Base-by-base conservation (phyloP, 1,140 invertebrate genomes). In the Mercenaria mercenaria region DNA sequence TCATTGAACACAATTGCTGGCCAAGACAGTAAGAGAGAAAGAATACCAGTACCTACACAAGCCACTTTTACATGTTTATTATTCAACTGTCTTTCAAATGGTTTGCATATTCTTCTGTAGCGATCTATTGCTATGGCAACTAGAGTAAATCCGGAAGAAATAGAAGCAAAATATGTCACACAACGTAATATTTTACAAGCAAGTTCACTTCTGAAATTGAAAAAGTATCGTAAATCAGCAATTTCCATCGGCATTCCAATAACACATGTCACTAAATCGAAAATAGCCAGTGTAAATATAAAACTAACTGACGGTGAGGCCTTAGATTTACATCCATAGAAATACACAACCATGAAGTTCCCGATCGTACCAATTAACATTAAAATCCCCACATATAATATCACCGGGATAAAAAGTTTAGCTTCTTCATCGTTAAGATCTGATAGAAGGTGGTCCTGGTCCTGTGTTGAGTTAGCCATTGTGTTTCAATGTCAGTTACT, bases 171-270 rank as follows among this genome's bases (percentile, higher is more conserved):
- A 61, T 91, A 69, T 4, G 87, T 92, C 23, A 90, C 59, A 56
- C 91, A 91, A 0, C 90, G 41, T 10, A 93, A 76, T 13, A 93
- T 43, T 56, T 92, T 92, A 72, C 93, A 94, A 0, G 91, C 89
- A 8, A 67, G 10, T 8, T 61, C 88, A 32, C 88, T 92, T 43
- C 89, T 72, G 79, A 94, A 93, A 18, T 88, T 92, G 59, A 91
- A 91, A 34, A 80, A 83, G 50, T 84, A 92, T 10, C 92, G 34
- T 59, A 93, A 69, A 74, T 94, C 92, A 18, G 90, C 90, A 15
- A 94, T 93, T 72, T 93, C 92, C n/a, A 89, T 89, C 0, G 92
- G 92, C 85, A 94, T 93, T 34, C 88, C 83, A 6, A 92, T 39
- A 15, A 84, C 13, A 47, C 91, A 91, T 15, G 87, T 88, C 23